Evolutionary conservation across 2,113 vertebrate species (phyloP).

Genomic region (Eolophus roseicapilla): DNA sequence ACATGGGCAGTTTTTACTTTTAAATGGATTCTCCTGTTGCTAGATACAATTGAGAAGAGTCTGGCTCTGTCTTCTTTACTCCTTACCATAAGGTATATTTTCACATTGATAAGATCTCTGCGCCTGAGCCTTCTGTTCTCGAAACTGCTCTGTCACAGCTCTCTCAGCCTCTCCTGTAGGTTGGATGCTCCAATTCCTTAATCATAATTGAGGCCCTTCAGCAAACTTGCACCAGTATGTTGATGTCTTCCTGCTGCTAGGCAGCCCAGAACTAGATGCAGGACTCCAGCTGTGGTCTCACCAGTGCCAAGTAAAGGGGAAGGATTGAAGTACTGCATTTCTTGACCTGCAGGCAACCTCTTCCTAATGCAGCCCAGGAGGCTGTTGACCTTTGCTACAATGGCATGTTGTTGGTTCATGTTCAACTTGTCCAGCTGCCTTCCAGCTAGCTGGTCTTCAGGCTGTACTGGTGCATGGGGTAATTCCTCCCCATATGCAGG

Average conservation of each 20-base stretch:
- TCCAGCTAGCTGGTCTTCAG: not conserved
- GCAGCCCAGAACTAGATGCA: not conserved
- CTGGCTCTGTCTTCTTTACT: not conserved
- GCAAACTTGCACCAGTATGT: not conserved
- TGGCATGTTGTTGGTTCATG: not conserved
- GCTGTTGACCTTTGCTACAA: not conserved
- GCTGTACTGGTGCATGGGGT: not conserved
- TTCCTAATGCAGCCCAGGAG: not conserved
- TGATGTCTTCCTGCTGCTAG: not conserved
- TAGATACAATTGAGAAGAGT: not conserved
- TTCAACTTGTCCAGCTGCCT: not conserved
- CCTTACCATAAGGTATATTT: not conserved
- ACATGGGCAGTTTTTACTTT: fast-evolving
- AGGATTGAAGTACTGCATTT: not conserved
- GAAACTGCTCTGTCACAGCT: not conserved
- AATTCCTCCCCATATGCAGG: not conserved
- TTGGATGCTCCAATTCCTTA: not conserved
- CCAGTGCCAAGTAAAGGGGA: not conserved
- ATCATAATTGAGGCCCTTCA: not conserved
- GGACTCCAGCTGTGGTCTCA: not conserved
- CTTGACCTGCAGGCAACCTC: not conserved
- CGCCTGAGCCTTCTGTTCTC: not conserved
- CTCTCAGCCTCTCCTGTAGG: not conserved
- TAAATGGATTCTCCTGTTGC: not conserved
- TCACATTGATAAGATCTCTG: not conserved